Conservation (phyloP, 2,113 vertebrate genomes). For the Hipposideros armiger region DNA sequence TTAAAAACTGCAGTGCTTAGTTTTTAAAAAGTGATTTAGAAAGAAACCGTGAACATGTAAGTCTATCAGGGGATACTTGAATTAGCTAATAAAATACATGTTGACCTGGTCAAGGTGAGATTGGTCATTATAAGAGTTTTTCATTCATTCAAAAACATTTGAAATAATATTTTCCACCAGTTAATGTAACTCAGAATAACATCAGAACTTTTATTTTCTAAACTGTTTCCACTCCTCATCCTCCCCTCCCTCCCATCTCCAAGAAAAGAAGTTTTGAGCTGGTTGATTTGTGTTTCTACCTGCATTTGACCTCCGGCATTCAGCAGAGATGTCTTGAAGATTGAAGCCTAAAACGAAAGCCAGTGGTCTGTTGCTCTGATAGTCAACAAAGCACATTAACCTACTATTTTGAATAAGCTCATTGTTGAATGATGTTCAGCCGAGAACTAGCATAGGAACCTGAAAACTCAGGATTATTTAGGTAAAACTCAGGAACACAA, state of each 20-base stretch:
- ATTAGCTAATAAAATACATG: slow-evolving; percentile 21
- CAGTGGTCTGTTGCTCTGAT: not conserved
- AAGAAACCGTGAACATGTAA: not conserved
- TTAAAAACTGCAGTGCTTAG: not conserved
- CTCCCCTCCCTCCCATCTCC: not conserved
- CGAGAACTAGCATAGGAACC: not conserved
- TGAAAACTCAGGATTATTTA: not conserved
- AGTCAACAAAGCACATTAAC: not conserved
- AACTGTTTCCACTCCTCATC: not conserved
- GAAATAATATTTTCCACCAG: slow-evolving; percentile 49
- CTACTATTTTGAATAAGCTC: not conserved
- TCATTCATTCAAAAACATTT: slow-evolving; percentile 33
- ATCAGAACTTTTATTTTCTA: slow-evolving; percentile 33
- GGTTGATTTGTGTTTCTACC: not conserved
- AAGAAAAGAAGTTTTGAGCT: slow-evolving; percentile 41
- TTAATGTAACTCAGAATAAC: slow-evolving; percentile 28
- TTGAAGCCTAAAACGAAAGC: slow-evolving; percentile 40
- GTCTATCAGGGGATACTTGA: not conserved
- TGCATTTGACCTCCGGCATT: slow-evolving; percentile 30
- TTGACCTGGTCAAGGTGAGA: not conserved
- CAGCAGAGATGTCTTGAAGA: slow-evolving; percentile 5
- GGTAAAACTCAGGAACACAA: not conserved
- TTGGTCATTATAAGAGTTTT: slow-evolving; percentile 32
- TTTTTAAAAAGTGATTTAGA: not conserved
- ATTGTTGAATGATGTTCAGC: not conserved